phyloP scores from a whole-genome alignment of 1,140 invertebrate species.

The Vollenhovia emeryi region DNA sequence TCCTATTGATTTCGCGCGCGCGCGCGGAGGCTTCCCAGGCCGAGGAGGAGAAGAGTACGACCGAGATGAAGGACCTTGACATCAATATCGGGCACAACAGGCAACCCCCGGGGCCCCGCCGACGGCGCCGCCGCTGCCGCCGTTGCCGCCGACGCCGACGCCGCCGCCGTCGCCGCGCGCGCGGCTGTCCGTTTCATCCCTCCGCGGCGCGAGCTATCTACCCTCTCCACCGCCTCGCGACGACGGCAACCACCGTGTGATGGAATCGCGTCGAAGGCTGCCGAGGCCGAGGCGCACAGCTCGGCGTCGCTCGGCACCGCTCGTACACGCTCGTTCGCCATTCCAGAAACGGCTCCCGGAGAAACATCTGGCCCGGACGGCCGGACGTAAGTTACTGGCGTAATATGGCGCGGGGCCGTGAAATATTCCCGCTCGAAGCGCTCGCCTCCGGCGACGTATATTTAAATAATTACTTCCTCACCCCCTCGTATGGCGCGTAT shows the following conservation, averaged over 20 bases:
- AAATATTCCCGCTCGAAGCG: conserved; percentile 76
- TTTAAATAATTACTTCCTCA: conserved; percentile 75
- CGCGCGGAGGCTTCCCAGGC: conserved; percentile 44
- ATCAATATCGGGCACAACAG: conserved; percentile 74
- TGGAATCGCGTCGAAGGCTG: conserved; percentile 41
- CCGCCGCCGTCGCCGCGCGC: background rate
- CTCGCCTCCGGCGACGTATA: conserved; percentile 69
- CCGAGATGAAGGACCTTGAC: conserved; percentile 77
- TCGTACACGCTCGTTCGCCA: conserved; percentile 65
- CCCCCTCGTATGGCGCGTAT: conserved; percentile 13
- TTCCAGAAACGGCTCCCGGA: conserved; percentile 67
- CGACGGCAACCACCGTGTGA: conserved; percentile 48
- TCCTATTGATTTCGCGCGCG: conserved; percentile 75
- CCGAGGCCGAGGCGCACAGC: conserved; percentile 1
- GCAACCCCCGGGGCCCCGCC: conserved; percentile 43
- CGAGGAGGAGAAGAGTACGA: conserved; percentile 65
- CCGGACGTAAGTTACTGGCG: conserved; percentile 77
- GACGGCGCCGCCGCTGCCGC: conserved; percentile 16
- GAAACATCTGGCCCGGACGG: conserved; percentile 78
- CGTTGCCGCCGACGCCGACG: conserved; percentile 18
- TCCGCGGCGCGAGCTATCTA: conserved; percentile 19
- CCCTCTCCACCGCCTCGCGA: background rate
- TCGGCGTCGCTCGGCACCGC: conserved; percentile 61
- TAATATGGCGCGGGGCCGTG: conserved; percentile 77
- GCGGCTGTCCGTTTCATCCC: conserved; percentile 45